Percentiles rank a stretch among this genome's conserved stretches.
These are phyloP conservation scores for Diaphora mendica DNA, from an alignment of 2,888 invertebrate species.

Conservation along the genomic window DNA sequence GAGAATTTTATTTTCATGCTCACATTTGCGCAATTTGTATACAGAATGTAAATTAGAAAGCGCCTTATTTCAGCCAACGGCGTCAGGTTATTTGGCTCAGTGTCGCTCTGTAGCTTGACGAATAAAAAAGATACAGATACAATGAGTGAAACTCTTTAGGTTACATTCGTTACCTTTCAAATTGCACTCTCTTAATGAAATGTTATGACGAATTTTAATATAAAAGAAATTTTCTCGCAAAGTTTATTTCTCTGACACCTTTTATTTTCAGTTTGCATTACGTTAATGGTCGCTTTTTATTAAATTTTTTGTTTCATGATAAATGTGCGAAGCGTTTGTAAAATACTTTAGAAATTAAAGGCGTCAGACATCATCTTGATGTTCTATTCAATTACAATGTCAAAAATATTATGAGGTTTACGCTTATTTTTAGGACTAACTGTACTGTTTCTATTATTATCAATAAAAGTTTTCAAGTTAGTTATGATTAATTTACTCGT, in stretches of 20 bases:
- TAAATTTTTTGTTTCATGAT: constrained; percentile 24
- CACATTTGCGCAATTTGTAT: constrained; percentile 84
- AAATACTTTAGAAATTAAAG: constrained; percentile 11
- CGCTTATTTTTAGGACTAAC: too few species aligned
- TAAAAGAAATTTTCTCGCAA: constrained; percentile 42
- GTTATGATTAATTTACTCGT: too few species aligned
- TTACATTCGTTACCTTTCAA: constrained; percentile 68
- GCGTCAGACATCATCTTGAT: neutral
- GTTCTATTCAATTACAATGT: neutral
- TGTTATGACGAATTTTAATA: constrained; percentile 60
- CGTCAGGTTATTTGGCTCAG: constrained; percentile 81
- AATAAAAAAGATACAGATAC: constrained; percentile 67
- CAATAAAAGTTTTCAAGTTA: too few species aligned
- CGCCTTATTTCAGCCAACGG: constrained; percentile 79
- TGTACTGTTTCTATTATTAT: too few species aligned
- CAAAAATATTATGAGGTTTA: too few species aligned
- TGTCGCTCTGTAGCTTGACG: constrained; percentile 71
- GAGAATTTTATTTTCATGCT: constrained; percentile 83
- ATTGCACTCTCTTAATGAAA: constrained; percentile 64
- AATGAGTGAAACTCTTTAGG: constrained; percentile 67
- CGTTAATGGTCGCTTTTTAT: constrained; percentile 40
- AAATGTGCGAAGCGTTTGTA: constrained; percentile 19
- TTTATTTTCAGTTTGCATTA: constrained; percentile 36
- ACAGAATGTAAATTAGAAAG: constrained; percentile 85
- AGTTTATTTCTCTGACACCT: constrained; percentile 36